Base-by-base conservation (phyloP, 1,140 invertebrate species). In the Anastatus disparis region DNA sequence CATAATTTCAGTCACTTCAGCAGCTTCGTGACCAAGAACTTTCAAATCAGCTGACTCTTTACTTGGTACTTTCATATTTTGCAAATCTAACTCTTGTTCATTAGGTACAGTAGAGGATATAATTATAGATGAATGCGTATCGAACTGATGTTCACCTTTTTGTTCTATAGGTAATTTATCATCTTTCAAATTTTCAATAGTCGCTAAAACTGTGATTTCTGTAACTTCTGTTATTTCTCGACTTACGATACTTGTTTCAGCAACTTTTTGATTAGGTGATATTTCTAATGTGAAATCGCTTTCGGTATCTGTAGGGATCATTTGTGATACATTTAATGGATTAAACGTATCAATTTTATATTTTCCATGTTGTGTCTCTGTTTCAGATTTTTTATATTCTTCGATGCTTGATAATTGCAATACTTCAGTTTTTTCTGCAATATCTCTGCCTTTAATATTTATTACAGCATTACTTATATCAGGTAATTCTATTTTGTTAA, bases 231-330 rank as follows among this genome's bases (percentile, higher is more conserved):
- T 70, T 38, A 74, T 62, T 62, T 81, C 78, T 61, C 55, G 70
- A 26, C 74, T 71, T 0, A 73, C 53, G 9, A 83, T 48, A 24
- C 71, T 76, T 7, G 71, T 61, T 6, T 78, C 58, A 20, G 82
- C 82, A 12, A 67, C 72, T 22, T 75, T 74, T 40, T 64, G 50
- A 52, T 66, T 72, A 13, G 78, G 79, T 48, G 59, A 48, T 46
- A 69, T 27, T 2, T 27, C 35, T 7, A 7, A 29, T n/a, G 58
- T 26, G n/a, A 85, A 56, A 12, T 66, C 10, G 44, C 77, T 72
- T 73, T 84, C 84, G 12, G 65, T 58, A 67, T 84, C 83, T 38
- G 79, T 79, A 10, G 78, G 73, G 29, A 79, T 44, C 17, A 74
- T 59, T 69, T 84, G 74, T 9, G 73, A 75, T 58, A 80, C 58